Evolutionary conservation across 2,797 vertebrate species (phyloP).

Genomic region (Tenualosa thibaudeaui): DNA sequence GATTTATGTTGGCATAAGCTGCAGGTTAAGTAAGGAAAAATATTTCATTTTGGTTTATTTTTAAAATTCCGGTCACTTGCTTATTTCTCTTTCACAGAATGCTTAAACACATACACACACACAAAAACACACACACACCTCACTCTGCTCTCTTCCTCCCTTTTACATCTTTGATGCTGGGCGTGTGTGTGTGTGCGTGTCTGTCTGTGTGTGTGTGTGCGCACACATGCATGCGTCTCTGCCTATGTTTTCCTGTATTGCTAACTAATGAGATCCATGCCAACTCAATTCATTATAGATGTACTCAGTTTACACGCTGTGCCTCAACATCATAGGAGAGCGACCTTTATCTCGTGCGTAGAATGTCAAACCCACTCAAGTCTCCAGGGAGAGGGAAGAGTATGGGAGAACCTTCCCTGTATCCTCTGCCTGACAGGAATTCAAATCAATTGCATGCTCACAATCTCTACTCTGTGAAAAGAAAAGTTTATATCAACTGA

Average conservation of each 20-base stretch:
- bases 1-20: not conserved
- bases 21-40: not conserved
- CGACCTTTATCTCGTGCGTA: conserved; percentile 3
- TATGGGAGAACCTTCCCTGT: not conserved
- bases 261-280: conserved; percentile 6
- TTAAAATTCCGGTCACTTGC: not conserved
- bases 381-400: not conserved
- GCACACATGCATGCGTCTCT: not conserved
- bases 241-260: not conserved
- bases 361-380: not conserved
- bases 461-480: not conserved
- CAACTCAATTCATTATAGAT: conserved; percentile 17
- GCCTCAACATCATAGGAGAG: conserved; percentile 2
- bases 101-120: not conserved
- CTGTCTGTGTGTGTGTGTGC: not conserved
- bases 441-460: conserved; percentile 8
- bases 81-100: not conserved
- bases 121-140: not conserved
- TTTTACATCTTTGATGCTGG: not conserved
- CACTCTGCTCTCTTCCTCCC: not conserved
- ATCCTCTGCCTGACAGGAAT: not conserved
- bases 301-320: not conserved
- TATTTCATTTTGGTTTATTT: not conserved
- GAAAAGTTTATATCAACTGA: not conserved
- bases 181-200: not conserved